Evolutionary conservation across 2,797 vertebrate species (phyloP).

Genomic region (Delichon dasypus): DNA sequence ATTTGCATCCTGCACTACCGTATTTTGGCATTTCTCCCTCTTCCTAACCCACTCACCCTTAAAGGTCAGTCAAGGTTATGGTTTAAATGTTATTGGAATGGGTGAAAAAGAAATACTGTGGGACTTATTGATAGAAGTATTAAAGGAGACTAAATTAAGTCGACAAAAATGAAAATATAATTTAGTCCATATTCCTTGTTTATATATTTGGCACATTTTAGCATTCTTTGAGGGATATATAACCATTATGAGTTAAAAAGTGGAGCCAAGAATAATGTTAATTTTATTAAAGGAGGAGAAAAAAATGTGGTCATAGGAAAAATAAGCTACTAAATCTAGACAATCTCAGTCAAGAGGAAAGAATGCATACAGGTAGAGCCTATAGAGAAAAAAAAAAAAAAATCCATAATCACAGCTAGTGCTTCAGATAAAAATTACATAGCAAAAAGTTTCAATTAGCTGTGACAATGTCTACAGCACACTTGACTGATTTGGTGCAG

Average conservation of each 20-base stretch:
- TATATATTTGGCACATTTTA: slow-evolving; percentile 49
- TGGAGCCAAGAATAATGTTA: slow-evolving; percentile 37
- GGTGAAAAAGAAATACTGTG: slow-evolving; percentile 15
- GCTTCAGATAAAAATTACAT: not conserved
- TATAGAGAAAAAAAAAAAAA: not conserved
- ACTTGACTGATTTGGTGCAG: not conserved
- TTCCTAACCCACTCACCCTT: not conserved
- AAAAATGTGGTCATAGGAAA: not conserved
- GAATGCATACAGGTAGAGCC: not conserved
- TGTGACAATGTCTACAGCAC: not conserved
- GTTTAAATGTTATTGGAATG: slow-evolving; percentile 26
- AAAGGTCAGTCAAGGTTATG: not conserved
- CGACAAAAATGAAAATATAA: slow-evolving; percentile 62
- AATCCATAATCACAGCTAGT: not conserved
- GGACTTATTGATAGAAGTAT: slow-evolving; percentile 42
- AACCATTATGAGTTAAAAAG: slow-evolving; percentile 26
- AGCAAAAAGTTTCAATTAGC: not conserved
- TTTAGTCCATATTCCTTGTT: slow-evolving; percentile 48
- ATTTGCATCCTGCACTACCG: not conserved
- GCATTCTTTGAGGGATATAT: slow-evolving; percentile 47
- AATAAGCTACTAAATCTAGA: not conserved
- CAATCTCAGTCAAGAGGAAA: not conserved
- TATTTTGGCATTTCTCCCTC: not conserved
- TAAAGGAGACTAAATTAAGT: slow-evolving; percentile 60
- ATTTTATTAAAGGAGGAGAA: slow-evolving; percentile 26